Conservation (phyloP, 2,797 vertebrate species). For the Pristis pectinata region DNA sequence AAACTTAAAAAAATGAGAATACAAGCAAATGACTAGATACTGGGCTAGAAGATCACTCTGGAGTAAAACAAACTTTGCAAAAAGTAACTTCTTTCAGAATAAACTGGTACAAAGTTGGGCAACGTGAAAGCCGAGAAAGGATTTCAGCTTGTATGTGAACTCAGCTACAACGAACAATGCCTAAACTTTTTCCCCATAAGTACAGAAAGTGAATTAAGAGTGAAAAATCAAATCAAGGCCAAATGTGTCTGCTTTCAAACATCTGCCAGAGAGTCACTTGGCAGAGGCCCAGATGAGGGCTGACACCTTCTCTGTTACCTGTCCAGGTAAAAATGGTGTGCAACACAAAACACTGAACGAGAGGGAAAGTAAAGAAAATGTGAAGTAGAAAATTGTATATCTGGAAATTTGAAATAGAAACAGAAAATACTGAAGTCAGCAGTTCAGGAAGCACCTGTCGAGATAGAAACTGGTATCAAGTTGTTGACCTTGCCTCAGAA, state of each 20-base stretch:
- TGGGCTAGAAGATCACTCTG: background rate
- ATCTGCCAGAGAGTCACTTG: background rate
- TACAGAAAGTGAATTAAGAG: too few species aligned
- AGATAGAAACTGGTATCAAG: too few species aligned
- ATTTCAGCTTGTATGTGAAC: background rate
- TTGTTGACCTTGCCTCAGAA: too few species aligned
- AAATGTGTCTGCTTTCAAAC: background rate
- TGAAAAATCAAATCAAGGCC: background rate
- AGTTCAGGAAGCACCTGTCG: too few species aligned
- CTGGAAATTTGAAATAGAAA: too few species aligned
- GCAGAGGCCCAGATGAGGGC: background rate
- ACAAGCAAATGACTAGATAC: background rate
- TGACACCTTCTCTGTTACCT: background rate
- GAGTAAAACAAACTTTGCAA: too few species aligned
- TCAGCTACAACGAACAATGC: background rate
- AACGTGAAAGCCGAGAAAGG: background rate
- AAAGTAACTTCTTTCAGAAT: background rate
- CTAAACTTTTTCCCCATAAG: background rate
- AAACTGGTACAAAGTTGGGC: background rate
- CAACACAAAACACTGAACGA: background rate
- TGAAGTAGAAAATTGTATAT: background rate
- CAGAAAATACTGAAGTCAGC: too few species aligned
- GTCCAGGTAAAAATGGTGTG: background rate
- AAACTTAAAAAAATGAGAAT: background rate
- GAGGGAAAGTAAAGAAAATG: background rate